A percentile compares a stretch with the other conserved stretches of the same genome.
phyloP scores from a whole-genome alignment of 2,888 invertebrate species.

The Dryobota labecula region DNA sequence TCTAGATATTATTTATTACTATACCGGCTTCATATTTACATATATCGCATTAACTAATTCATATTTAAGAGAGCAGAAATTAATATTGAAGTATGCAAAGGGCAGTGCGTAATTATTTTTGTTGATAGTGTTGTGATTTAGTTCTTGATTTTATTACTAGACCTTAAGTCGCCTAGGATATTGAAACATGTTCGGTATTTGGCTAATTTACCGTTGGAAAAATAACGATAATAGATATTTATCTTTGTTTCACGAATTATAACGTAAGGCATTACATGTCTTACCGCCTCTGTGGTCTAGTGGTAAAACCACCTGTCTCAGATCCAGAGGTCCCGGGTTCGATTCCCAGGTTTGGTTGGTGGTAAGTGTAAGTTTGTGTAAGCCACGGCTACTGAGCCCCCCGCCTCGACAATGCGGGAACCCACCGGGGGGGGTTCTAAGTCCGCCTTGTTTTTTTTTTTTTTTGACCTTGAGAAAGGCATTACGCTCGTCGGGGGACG shows the following conservation, averaged over 20 bases:
- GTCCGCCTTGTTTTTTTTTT: no score
- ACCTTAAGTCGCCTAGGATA: conserved; percentile 4
- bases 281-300: no score
- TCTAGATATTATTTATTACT: conserved; percentile 51
- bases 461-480: no score
- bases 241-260: not conserved
- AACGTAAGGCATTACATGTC: no score
- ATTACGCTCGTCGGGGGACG: no score
- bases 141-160: conserved; percentile 4
- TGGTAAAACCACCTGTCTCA: no score
- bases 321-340: no score
- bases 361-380: no score
- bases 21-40: conserved; percentile 40
- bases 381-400: no score
- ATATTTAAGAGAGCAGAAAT: conserved; percentile 52
- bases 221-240: not conserved
- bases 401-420: no score
- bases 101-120: conserved; percentile 31
- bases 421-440: no score
- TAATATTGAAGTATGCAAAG: conserved; percentile 44
- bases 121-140: not conserved
- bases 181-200: not conserved
- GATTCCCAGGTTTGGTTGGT: no score
- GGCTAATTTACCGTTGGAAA: not conserved
- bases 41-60: conserved; percentile 48